Evolutionary conservation across 1,140 invertebrate genomes (phyloP).

Genomic region (Anoplophora glabripennis): DNA sequence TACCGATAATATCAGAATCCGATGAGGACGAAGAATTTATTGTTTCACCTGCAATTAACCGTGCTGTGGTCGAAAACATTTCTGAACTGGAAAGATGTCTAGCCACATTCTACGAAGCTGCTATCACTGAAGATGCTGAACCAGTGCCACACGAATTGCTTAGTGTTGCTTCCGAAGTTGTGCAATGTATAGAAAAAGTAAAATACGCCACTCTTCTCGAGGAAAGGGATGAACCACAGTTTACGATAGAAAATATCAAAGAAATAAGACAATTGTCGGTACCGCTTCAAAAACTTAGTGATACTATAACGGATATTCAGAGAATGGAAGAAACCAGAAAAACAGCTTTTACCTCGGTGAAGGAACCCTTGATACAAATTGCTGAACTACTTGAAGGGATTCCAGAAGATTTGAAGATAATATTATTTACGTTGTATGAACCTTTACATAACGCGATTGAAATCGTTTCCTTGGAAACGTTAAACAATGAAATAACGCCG

Average conservation of each 20-base stretch:
- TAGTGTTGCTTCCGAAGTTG: slow-evolving; percentile 37
- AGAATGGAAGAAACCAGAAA: slow-evolving; percentile 29
- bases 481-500: slow-evolving; percentile 32
- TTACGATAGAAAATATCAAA: slow-evolving; percentile 31
- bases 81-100: slow-evolving; percentile 38
- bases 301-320: slow-evolving; percentile 30
- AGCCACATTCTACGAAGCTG: slow-evolving; percentile 33
- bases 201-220: slow-evolving; percentile 31
- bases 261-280: slow-evolving; percentile 32
- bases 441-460: slow-evolving; percentile 40
- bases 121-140: slow-evolving; percentile 34
- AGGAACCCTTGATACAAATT: slow-evolving; percentile 30
- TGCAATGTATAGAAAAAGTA: slow-evolving; percentile 37
- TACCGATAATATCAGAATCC: slow-evolving; percentile 35
- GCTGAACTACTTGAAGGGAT: slow-evolving; percentile 27
- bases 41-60: slow-evolving; percentile 16
- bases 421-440: slow-evolving; percentile 24
- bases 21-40: slow-evolving; percentile 11
- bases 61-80: slow-evolving; percentile 31
- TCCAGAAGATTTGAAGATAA: slow-evolving; percentile 29
- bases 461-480: slow-evolving; percentile 40
- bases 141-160: slow-evolving; percentile 31
- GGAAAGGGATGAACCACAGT: slow-evolving; percentile 19
- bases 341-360: slow-evolving; percentile 29
- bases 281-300: slow-evolving; percentile 31